phyloP scores from a whole-genome alignment of 2,888 invertebrate species.

The Himalopsyche anomala region DNA sequence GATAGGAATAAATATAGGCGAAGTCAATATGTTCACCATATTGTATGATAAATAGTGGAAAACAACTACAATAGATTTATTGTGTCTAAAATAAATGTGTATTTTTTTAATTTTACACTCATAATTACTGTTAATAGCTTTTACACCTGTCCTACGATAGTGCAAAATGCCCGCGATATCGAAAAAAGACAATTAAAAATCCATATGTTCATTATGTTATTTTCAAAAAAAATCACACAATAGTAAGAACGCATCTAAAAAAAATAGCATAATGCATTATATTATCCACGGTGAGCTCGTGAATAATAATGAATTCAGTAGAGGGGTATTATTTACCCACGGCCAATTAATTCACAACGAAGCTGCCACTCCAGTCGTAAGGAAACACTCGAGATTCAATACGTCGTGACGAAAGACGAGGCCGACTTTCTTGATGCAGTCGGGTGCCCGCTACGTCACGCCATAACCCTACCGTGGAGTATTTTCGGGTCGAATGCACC shows the following conservation, averaged over 20 bases:
- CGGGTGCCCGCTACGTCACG: conserved; percentile 1
- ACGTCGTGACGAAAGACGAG: conserved; percentile 22
- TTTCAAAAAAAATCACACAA: not conserved
- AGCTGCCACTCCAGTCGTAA: not conserved
- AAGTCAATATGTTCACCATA: no score
- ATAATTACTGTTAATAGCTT: no score
- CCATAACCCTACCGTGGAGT: conserved; percentile 8
- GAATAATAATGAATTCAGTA: conserved; percentile 12
- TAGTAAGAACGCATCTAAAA: not conserved
- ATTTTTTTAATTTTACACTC: no score
- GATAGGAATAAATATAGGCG: no score
- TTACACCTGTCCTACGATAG: no score
- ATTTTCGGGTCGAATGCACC: conserved; percentile 34
- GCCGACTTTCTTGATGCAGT: conserved; percentile 16
- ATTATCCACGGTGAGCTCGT: not conserved
- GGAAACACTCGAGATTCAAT: conserved; percentile 17
- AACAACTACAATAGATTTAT: no score
- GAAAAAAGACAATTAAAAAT: no score
- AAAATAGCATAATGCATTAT: not conserved
- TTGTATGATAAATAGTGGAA: no score
- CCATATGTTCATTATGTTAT: not conserved
- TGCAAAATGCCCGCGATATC: no score
- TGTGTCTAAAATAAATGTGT: no score
- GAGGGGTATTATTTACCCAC: conserved; percentile 18
- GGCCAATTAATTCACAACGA: conserved; percentile 34